Evolutionary conservation across 2,113 vertebrate species (phyloP).

Genomic region (Cisticola juncidis): DNA sequence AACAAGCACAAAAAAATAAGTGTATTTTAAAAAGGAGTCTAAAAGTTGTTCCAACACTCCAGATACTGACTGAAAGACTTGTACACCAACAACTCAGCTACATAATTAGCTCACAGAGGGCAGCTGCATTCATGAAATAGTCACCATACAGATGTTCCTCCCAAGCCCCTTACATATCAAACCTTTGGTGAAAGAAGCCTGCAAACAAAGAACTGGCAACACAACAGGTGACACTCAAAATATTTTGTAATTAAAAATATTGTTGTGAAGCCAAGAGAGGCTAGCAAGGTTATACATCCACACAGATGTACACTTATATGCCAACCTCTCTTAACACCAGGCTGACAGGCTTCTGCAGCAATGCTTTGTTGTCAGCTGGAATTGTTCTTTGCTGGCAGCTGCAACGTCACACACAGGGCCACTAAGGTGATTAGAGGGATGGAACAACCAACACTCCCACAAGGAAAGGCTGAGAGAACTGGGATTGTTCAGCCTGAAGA

Average conservation of each 20-base stretch:
- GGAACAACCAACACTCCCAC: not conserved
- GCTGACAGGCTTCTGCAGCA: not conserved
- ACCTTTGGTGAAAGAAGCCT: too few species aligned
- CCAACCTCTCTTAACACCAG: not conserved
- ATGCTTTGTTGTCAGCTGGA: too few species aligned
- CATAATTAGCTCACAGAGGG: accelerated
- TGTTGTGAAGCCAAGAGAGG: not conserved
- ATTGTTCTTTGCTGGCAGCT: not conserved
- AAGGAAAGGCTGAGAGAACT: not conserved
- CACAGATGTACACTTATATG: accelerated
- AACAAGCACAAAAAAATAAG: not conserved
- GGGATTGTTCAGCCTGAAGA: not conserved
- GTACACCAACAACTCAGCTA: too few species aligned
- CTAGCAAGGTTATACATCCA: accelerated
- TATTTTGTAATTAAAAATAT: accelerated
- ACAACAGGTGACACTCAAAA: not conserved
- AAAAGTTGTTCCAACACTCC: not conserved
- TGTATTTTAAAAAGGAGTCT: not conserved
- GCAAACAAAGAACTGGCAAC: too few species aligned
- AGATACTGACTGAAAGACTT: not conserved
- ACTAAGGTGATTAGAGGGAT: not conserved
- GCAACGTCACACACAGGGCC: accelerated
- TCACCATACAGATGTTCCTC: too few species aligned
- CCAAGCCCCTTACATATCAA: too few species aligned
- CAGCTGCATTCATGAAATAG: too few species aligned